Conservation (phyloP, 2,113 vertebrate genomes). For the Menidia beryllina region DNA sequence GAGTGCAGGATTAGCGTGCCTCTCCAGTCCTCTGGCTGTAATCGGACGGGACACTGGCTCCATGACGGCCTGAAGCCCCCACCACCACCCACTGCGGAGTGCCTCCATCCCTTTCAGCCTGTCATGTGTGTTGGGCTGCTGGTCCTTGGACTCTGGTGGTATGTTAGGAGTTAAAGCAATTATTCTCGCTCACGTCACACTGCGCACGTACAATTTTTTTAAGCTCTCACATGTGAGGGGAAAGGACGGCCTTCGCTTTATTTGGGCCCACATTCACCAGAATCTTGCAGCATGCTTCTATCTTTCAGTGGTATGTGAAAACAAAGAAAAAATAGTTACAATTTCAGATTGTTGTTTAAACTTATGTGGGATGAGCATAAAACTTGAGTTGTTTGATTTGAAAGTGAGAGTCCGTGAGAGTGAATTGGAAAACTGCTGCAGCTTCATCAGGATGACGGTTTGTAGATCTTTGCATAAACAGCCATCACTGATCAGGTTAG, state of each 20-base stretch:
- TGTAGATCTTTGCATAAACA: conserved; percentile 67
- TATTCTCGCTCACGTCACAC: conserved; percentile 59
- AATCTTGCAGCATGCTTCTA: neutral
- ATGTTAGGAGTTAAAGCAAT: conserved; percentile 72
- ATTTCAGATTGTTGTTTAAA: too few species aligned
- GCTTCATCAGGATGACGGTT: conserved; percentile 47
- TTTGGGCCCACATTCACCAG: neutral
- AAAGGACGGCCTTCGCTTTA: neutral
- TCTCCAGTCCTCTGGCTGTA: conserved; percentile 79
- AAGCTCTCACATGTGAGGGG: neutral
- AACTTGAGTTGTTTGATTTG: neutral
- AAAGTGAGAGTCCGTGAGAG: conserved; percentile 51
- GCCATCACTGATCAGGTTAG: conserved; percentile 76
- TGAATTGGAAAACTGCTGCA: conserved; percentile 20
- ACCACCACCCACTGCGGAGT: conserved; percentile 67
- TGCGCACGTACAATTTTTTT: neutral
- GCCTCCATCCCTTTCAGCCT: conserved; percentile 67
- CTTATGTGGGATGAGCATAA: neutral
- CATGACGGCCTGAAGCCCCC: conserved; percentile 74
- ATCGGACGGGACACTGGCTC: conserved; percentile 83
- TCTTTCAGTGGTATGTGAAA: neutral
- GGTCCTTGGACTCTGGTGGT: conserved; percentile 50
- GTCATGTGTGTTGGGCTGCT: conserved; percentile 65
- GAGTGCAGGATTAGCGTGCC: conserved; percentile 76
- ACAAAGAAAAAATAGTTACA: too few species aligned